Percentiles rank a stretch among this genome's conserved stretches.
Conservation (phyloP, 1,140 invertebrate species). For the Drosophila nebulosa region DNA sequence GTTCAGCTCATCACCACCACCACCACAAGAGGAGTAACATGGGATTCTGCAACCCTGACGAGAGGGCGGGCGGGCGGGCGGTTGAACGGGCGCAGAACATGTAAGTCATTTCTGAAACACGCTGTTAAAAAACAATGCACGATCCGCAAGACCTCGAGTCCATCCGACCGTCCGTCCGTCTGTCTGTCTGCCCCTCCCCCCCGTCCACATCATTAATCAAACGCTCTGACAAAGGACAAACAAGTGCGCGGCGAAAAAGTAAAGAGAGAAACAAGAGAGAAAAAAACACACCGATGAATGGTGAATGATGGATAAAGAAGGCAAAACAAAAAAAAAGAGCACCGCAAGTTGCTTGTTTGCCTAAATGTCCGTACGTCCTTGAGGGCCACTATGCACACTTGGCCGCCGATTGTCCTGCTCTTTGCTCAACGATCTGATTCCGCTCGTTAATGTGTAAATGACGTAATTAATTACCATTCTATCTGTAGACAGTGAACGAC, state of each 20-base stretch:
- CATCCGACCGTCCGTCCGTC: neutral
- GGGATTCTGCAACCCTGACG: constrained; percentile 16
- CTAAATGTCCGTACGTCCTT: constrained; percentile 18
- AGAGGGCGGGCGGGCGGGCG: too few species aligned
- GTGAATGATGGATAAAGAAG: constrained; percentile 34
- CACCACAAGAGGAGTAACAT: constrained; percentile 18
- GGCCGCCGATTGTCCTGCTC: neutral
- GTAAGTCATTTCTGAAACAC: constrained; percentile 55
- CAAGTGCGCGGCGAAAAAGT: constrained; percentile 35
- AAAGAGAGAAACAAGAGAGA: neutral
- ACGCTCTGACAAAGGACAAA: constrained; percentile 37
- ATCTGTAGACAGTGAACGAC: neutral
- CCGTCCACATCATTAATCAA: constrained; percentile 64
- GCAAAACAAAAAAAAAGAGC: constrained; percentile 5
- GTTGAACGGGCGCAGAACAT: constrained; percentile 8
- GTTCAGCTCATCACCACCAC: constrained; percentile 20
- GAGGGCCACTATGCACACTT: neutral
- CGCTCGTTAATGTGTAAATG: constrained; percentile 52
- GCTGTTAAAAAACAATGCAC: constrained; percentile 42
- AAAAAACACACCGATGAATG: constrained; percentile 13
- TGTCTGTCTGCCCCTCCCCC: too few species aligned
- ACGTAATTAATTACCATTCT: constrained; percentile 68
- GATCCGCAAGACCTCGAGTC: constrained; percentile 17
- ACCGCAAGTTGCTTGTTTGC: constrained; percentile 16
- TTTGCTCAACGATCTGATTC: constrained; percentile 19